A percentile compares a stretch with the other conserved stretches of the same genome.
phyloP scores from a whole-genome alignment of 2,113 vertebrate genomes.

The Solenodon paradoxus region DNA sequence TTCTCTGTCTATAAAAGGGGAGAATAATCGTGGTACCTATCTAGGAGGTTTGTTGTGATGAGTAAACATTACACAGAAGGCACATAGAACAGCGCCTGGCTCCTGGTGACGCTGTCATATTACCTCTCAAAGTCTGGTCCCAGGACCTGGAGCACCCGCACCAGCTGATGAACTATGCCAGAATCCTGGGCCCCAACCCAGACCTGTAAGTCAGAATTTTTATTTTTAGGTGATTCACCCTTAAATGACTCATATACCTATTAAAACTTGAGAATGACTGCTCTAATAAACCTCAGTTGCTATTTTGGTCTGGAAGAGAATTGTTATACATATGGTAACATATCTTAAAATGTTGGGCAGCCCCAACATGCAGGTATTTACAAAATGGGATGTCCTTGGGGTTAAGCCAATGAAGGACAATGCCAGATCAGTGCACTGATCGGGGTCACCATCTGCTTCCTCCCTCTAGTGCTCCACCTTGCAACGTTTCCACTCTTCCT shows the following conservation, averaged over 20 bases:
- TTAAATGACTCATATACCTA: not conserved
- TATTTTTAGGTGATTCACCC: not conserved
- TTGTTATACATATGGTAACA: not conserved
- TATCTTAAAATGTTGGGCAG: not conserved
- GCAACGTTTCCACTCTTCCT: not conserved
- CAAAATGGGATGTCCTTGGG: not conserved
- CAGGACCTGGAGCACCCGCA: not conserved
- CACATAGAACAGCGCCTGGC: not conserved
- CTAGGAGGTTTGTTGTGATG: not conserved
- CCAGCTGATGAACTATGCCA: not conserved
- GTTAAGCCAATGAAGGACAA: not conserved
- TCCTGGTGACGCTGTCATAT: rapidly evolving
- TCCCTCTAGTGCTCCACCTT: too few relatives aligned
- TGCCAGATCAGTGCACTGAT: rapidly evolving
- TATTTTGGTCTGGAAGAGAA: not conserved
- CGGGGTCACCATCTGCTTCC: not conserved
- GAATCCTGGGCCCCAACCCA: not conserved
- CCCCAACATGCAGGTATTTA: not conserved
- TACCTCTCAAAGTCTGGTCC: not conserved
- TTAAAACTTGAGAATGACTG: not conserved
- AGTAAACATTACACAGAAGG: not conserved
- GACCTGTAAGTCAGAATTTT: not conserved
- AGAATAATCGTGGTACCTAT: not conserved
- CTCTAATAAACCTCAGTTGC: not conserved
- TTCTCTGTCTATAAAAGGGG: not conserved